These are phyloP conservation scores for Tragopan temminckii DNA, from an alignment of 2,797 vertebrate genomes.

Conservation along the genomic window DNA sequence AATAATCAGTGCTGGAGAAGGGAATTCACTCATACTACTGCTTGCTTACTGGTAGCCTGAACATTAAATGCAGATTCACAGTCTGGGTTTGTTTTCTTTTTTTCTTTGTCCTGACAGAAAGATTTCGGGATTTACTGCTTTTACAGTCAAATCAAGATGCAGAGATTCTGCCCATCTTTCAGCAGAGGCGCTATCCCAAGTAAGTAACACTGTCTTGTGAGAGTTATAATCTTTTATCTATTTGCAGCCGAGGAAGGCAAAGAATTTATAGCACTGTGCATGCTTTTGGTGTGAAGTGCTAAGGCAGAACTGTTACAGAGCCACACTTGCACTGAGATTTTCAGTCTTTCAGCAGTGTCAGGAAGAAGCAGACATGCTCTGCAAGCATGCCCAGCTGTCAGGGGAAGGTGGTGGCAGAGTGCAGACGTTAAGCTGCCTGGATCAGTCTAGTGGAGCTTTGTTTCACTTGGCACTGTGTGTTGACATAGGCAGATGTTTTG, in stretches of 20 bases:
- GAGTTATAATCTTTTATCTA: neutral
- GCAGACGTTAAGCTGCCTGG: neutral
- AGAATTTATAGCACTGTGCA: neutral
- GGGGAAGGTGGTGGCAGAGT: neutral
- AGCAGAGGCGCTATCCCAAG: slow-evolving; percentile 92
- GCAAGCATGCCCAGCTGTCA: neutral
- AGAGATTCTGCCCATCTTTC: slow-evolving; percentile 92
- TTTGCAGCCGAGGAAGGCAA: neutral
- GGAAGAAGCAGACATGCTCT: neutral
- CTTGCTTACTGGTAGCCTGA: slow-evolving; percentile 50
- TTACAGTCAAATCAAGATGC: slow-evolving; percentile 82
- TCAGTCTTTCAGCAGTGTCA: neutral
- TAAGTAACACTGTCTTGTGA: slow-evolving; percentile 79
- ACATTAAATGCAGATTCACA: slow-evolving; percentile 40
- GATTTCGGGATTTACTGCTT: slow-evolving; percentile 90
- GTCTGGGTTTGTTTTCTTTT: slow-evolving; percentile 21
- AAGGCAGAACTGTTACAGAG: neutral
- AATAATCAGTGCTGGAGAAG: slow-evolving; percentile 27
- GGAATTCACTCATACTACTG: slow-evolving; percentile 21
- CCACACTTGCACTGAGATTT: neutral
- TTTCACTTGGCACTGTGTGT: slow-evolving; percentile 17
- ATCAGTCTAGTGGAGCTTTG: neutral
- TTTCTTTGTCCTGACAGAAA: slow-evolving; percentile 82
- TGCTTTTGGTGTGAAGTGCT: neutral
- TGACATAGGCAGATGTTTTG: slow-evolving; percentile 40